Percentiles rank a stretch among this genome's conserved stretches.
Evolutionary conservation across 2,113 vertebrate species (phyloP).

Genomic region (Poeciliopsis prolifica): DNA sequence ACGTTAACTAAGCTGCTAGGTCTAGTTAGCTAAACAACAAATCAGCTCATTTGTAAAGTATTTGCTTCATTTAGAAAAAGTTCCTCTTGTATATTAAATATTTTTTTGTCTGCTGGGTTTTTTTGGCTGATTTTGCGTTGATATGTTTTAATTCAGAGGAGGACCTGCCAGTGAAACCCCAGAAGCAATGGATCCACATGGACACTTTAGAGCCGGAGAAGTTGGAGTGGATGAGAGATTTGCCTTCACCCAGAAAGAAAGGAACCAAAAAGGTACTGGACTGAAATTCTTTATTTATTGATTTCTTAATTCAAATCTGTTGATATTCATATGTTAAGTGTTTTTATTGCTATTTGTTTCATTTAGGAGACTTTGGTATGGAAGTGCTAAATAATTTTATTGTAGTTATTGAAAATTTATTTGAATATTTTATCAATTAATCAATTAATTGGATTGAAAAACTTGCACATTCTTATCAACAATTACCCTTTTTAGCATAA

Average conservation of each 20-base stretch:
- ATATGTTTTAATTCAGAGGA: conserved; percentile 60
- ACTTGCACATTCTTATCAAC: too few species aligned
- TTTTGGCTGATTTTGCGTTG: not conserved
- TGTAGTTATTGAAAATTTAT: too few species aligned
- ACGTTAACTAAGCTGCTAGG: too few species aligned
- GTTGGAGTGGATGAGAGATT: conserved; percentile 91
- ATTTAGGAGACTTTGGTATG: not conserved
- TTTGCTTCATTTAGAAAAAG: not conserved
- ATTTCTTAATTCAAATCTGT: not conserved
- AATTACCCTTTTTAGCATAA: too few species aligned
- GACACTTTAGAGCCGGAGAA: conserved; percentile 91
- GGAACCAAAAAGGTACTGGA: conserved; percentile 84
- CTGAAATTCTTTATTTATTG: not conserved
- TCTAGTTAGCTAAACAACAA: not conserved
- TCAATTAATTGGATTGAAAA: too few species aligned
- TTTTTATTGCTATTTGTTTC: not conserved
- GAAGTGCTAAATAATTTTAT: too few species aligned
- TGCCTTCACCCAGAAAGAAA: conserved; percentile 82
- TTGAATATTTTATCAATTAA: too few species aligned
- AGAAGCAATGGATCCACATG: conserved; percentile 95
- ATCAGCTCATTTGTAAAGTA: not conserved
- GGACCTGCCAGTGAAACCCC: conserved; percentile 85
- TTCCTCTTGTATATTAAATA: not conserved
- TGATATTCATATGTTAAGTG: not conserved
- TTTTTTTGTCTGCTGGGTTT: too few species aligned